These are phyloP conservation scores for Scaptodrosophila lebanonensis DNA, from an alignment of 1,140 invertebrate genomes.

Conservation along the genomic window DNA sequence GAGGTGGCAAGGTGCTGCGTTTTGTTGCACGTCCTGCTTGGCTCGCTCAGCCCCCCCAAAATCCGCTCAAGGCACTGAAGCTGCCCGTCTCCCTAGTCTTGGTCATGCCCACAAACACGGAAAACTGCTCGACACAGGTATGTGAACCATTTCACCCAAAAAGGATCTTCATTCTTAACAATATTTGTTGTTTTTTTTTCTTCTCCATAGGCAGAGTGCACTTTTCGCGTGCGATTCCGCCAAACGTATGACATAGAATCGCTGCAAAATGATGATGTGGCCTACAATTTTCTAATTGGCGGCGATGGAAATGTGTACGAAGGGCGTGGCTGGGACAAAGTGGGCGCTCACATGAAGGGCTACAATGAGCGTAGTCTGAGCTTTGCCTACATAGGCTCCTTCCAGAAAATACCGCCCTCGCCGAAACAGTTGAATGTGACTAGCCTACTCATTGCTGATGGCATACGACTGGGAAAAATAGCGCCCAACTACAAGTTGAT, in stretches of 20 bases:
- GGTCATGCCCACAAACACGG: constrained; percentile 79
- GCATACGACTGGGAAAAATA: constrained; percentile 79
- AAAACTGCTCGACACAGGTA: constrained; percentile 78
- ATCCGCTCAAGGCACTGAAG: constrained; percentile 65
- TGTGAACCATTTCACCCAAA: constrained; percentile 9
- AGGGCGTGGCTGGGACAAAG: constrained; percentile 81
- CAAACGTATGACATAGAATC: constrained; percentile 88
- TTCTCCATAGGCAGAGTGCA: constrained; percentile 76
- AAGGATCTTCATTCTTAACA: constrained; percentile 58
- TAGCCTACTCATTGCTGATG: constrained; percentile 79
- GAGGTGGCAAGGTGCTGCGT: constrained; percentile 45
- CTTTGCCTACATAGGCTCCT: constrained; percentile 80
- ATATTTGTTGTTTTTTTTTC: constrained; percentile 3
- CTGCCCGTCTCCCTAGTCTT: constrained; percentile 79
- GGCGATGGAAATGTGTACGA: constrained; percentile 83
- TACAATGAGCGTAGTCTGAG: constrained; percentile 81
- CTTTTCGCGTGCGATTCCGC: constrained; percentile 79
- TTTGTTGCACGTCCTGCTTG: constrained; percentile 79
- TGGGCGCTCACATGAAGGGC: constrained; percentile 80
- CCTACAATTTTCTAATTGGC: constrained; percentile 82
- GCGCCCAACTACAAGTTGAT: constrained; percentile 80
- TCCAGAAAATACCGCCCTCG: constrained; percentile 77
- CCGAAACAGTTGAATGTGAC: constrained; percentile 80
- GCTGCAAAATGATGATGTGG: constrained; percentile 79
- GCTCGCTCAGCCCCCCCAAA: constrained; percentile 80